Evolutionary conservation across 1,140 invertebrate genomes (phyloP).

Genomic region (Solenopsis invicta): DNA sequence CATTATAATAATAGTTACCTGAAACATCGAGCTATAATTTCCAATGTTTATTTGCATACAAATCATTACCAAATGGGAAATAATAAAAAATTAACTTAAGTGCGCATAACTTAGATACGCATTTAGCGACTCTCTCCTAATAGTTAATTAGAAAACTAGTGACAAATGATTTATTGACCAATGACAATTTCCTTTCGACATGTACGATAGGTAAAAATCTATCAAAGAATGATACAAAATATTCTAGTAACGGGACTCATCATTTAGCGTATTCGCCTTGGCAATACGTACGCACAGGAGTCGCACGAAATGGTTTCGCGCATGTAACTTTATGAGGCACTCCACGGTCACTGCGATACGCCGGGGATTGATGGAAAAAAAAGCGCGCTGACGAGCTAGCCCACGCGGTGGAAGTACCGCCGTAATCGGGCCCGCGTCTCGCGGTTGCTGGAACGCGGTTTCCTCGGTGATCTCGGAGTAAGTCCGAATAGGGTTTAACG

Average conservation of each 20-base stretch:
- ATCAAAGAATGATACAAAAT: neutral
- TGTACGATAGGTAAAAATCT: neutral
- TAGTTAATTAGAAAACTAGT: neutral
- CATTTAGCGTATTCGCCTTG: neutral
- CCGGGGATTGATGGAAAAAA: slow-evolving; percentile 30
- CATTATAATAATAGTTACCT: too few species aligned
- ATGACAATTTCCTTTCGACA: neutral
- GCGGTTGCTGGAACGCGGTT: slow-evolving; percentile 12
- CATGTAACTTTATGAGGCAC: slow-evolving; percentile 20
- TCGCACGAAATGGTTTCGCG: neutral
- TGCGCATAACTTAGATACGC: too few species aligned
- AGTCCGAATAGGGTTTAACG: slow-evolving; percentile 75
- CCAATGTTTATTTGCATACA: too few species aligned
- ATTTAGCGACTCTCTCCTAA: neutral
- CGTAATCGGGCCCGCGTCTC: neutral
- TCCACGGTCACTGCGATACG: slow-evolving; percentile 2
- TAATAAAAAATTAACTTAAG: too few species aligned
- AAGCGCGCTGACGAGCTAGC: slow-evolving; percentile 12
- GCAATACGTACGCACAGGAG: neutral
- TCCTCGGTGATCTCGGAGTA: neutral
- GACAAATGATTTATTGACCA: neutral
- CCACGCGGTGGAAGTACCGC: neutral
- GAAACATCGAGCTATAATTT: too few species aligned
- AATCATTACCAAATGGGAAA: too few species aligned
- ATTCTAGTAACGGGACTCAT: neutral